Percentiles rank a stretch among this genome's conserved stretches.
Evolutionary conservation across 2,113 vertebrate species (phyloP).

Genomic region (Martes martes): DNA sequence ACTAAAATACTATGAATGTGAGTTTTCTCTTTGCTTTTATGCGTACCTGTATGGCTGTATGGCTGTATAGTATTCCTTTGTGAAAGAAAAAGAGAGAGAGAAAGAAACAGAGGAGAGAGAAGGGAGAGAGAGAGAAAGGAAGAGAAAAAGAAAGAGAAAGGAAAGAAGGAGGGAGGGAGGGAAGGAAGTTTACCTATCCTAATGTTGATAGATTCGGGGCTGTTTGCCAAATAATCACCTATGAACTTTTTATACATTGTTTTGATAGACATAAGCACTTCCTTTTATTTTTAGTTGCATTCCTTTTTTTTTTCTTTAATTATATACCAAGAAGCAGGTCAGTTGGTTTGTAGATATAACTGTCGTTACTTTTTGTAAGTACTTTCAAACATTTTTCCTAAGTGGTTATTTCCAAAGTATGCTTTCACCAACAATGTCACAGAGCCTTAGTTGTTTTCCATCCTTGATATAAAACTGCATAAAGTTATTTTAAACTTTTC

Average conservation of each 20-base stretch:
- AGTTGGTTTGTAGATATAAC: neutral
- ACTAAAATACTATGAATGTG: neutral
- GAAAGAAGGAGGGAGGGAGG: neutral
- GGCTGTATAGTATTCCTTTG: neutral
- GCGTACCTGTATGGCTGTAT: neutral
- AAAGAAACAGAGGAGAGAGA: too few species aligned
- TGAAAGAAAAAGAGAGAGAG: neutral
- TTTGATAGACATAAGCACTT: neutral
- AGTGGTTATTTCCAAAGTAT: neutral
- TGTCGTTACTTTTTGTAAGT: neutral
- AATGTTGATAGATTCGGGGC: neutral
- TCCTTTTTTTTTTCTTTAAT: neutral
- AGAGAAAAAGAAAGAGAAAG: too few species aligned
- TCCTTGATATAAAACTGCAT: neutral
- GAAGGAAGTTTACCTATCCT: neutral
- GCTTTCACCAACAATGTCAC: neutral
- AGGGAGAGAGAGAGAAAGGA: rapidly evolving
- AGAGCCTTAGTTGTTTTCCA: neutral
- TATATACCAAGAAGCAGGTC: neutral
- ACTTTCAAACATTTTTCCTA: neutral
- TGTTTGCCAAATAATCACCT: neutral
- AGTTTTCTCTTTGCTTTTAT: neutral
- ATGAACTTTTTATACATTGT: neutral
- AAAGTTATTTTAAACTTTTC: neutral
- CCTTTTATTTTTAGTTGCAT: neutral